A percentile compares a stretch with the other conserved stretches of the same genome.
Evolutionary conservation across 1,140 invertebrate genomes (phyloP).

Genomic region (Drosophila ironensis): DNA sequence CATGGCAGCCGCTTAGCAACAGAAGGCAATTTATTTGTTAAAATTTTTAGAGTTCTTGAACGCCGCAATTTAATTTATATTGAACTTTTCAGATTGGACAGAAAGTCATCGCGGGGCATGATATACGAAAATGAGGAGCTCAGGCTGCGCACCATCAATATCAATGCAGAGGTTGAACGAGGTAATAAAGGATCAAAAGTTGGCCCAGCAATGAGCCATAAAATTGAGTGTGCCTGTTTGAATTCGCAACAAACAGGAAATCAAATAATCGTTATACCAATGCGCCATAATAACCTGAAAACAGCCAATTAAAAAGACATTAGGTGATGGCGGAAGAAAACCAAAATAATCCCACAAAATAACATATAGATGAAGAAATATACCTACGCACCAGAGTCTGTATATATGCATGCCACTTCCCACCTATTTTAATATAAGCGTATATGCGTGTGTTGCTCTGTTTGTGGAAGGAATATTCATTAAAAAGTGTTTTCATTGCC

Average conservation of each 20-base stretch:
- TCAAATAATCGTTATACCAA: conserved; percentile 46
- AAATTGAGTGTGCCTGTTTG: conserved; percentile 2
- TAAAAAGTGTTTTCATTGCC: conserved; percentile 50
- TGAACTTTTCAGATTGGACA: conserved; percentile 86
- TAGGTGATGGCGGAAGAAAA: conserved; percentile 37
- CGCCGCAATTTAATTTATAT: conserved; percentile 1
- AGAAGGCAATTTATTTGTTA: conserved; percentile 43
- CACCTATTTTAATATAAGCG: conserved; percentile 8
- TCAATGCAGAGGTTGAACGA: conserved; percentile 95
- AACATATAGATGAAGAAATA: conserved; percentile 21
- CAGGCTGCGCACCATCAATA: conserved; percentile 93
- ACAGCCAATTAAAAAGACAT: conserved; percentile 70
- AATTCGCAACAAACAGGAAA: conserved; percentile 43
- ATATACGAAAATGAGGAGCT: conserved; percentile 96
- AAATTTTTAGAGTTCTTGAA: background rate
- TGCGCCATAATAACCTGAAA: conserved; percentile 29
- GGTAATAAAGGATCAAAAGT: conserved; percentile 83
- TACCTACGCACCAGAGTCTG: conserved; percentile 3
- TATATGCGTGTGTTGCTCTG: no score
- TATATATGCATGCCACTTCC: conserved; percentile 8
- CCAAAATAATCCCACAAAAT: conserved; percentile 37
- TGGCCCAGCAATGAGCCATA: conserved; percentile 4
- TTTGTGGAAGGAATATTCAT: conserved; percentile 24
- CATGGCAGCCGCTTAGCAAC: conserved; percentile 59
- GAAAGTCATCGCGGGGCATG: conserved; percentile 92